Conservation (phyloP, 2,888 invertebrate species). For the Syrphus vitripennis region DNA sequence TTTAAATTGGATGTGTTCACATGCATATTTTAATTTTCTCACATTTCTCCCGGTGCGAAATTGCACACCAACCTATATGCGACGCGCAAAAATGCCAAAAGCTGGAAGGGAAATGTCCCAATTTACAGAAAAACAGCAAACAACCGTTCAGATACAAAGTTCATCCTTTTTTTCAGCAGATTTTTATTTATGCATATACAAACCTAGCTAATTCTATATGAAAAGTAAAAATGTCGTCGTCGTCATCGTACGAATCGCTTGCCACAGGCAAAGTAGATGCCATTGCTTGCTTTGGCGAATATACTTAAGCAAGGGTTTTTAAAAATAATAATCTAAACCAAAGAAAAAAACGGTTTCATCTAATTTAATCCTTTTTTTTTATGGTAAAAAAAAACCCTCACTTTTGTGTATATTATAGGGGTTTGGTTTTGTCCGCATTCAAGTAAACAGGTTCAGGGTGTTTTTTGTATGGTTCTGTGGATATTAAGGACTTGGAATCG, state of each 20-base stretch:
- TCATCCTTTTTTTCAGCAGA: not conserved
- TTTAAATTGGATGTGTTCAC: slow-evolving; percentile 41
- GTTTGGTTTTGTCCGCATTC: slow-evolving; percentile 50
- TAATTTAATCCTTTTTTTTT: slow-evolving; percentile 43
- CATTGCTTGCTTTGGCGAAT: slow-evolving; percentile 22
- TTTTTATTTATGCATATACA: not conserved
- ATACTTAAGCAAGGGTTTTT: slow-evolving; percentile 19
- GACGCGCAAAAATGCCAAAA: slow-evolving; percentile 32
- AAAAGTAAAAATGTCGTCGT: not conserved
- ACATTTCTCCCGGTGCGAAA: slow-evolving; percentile 44
- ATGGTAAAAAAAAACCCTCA: not conserved
- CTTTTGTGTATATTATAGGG: slow-evolving; percentile 7
- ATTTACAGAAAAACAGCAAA: slow-evolving; percentile 34
- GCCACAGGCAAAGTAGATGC: slow-evolving; percentile 40
- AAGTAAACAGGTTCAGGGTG: slow-evolving; percentile 51
- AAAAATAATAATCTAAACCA: slow-evolving; percentile 53
- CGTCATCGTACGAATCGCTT: slow-evolving; percentile 37
- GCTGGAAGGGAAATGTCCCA: slow-evolving; percentile 57
- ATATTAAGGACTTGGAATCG: slow-evolving; percentile 34
- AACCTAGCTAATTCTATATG: slow-evolving; percentile 26
- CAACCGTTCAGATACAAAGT: slow-evolving; percentile 18
- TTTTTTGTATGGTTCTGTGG: slow-evolving; percentile 36
- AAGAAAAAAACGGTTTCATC: slow-evolving; percentile 48
- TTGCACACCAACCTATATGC: slow-evolving; percentile 47
- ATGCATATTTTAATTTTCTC: slow-evolving; percentile 60